These are phyloP conservation scores for Pseudorectes ferrugineus DNA, from an alignment of 2,113 vertebrate genomes.

Conservation along the genomic window DNA sequence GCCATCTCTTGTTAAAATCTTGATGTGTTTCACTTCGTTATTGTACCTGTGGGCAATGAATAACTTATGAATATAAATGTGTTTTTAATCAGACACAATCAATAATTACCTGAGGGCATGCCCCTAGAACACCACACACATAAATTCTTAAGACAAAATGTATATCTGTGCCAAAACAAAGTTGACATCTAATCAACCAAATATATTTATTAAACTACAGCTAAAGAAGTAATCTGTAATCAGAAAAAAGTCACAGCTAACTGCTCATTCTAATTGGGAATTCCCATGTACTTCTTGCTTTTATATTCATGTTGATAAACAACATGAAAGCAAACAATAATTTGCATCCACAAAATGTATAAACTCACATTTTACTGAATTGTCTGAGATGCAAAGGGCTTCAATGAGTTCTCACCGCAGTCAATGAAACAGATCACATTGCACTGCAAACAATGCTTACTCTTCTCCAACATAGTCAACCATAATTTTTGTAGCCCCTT, in stretches of 20 bases:
- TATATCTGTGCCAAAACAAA: slow-evolving; percentile 73
- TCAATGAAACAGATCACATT: not conserved
- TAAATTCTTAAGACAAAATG: slow-evolving; percentile 77
- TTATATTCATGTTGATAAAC: not conserved
- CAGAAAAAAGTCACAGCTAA: not conserved
- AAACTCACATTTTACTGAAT: slow-evolving; percentile 8
- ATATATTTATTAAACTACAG: slow-evolving; percentile 69
- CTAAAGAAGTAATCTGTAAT: slow-evolving; percentile 34
- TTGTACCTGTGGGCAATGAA: slow-evolving; percentile 94
- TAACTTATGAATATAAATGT: slow-evolving; percentile 94
- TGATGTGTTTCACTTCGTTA: slow-evolving; percentile 99
- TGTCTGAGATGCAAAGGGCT: not conserved
- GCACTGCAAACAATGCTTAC: not conserved
- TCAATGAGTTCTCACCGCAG: not conserved
- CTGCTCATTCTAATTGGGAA: slow-evolving; percentile 11
- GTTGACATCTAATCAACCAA: slow-evolving; percentile 76
- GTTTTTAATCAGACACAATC: slow-evolving; percentile 87
- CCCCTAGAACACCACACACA: slow-evolving; percentile 71
- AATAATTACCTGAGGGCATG: slow-evolving; percentile 80
- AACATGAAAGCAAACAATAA: not conserved
- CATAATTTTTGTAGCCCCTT: not conserved
- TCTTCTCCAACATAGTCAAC: not conserved
- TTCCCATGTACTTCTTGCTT: not conserved
- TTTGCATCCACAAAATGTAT: not conserved
- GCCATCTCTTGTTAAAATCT: slow-evolving; percentile 94